Evolutionary conservation across 2,888 invertebrate genomes (phyloP).

Genomic region (Magallana nippona): DNA sequence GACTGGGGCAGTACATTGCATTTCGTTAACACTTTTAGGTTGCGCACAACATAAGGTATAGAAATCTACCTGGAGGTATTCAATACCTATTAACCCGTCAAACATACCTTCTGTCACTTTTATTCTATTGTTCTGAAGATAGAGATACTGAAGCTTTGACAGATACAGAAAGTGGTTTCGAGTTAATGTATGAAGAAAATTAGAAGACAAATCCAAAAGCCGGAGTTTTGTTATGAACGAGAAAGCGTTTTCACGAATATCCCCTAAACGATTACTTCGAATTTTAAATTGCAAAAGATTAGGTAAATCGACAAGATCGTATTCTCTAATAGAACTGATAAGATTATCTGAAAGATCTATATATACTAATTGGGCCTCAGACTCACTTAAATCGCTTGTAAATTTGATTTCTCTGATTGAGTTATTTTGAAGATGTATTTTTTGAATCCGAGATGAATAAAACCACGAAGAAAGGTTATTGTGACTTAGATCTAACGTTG

Average conservation of each 20-base stretch:
- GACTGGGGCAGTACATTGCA: conserved; percentile 36
- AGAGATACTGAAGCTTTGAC: not conserved
- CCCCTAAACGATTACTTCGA: not conserved
- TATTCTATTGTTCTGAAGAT: conserved; percentile 17
- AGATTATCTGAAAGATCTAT: not conserved
- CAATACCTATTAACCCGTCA: conserved; percentile 16
- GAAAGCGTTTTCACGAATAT: not conserved
- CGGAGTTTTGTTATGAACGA: not conserved
- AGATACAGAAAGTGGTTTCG: conserved; percentile 13
- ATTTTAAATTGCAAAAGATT: not conserved
- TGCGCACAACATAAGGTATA: conserved; percentile 39
- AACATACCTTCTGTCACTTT: conserved; percentile 35
- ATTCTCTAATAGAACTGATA: not conserved
- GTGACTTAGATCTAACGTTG: not conserved
- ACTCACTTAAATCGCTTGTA: too few relatives aligned
- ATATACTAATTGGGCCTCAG: too few relatives aligned
- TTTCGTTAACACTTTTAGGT: not conserved
- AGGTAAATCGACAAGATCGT: not conserved
- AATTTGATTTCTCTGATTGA: too few relatives aligned
- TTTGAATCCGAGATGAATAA: too few relatives aligned
- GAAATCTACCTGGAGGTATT: conserved; percentile 32
- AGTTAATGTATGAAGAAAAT: not conserved
- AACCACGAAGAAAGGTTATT: not conserved
- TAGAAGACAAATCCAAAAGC: not conserved
- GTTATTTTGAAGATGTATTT: too few relatives aligned